Percentiles rank a stretch among this genome's conserved stretches.
These are phyloP conservation scores for Stomorhina lunata DNA, from an alignment of 2,888 invertebrate species.

Conservation along the genomic window DNA sequence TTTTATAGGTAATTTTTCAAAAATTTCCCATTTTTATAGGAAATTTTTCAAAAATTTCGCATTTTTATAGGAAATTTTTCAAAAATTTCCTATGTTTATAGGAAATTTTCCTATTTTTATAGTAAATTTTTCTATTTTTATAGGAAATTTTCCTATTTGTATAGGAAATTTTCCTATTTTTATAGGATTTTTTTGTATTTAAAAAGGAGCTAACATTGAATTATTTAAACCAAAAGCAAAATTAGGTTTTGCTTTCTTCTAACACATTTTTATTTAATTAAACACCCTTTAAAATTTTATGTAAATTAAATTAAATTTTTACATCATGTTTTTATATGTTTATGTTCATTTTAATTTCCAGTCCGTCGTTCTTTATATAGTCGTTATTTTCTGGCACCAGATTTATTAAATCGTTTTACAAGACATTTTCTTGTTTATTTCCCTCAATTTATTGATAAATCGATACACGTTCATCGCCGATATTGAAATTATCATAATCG, in stretches of 20 bases:
- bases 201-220: neutral
- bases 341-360: conserved; percentile 68
- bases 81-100: too few species aligned
- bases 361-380: neutral
- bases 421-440: conserved; percentile 4
- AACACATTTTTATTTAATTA: neutral
- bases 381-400: conserved; percentile 28
- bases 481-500: conserved; percentile 68
- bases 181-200: neutral
- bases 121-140: too few species aligned
- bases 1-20: too few species aligned
- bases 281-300: conserved; percentile 15
- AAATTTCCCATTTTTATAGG: too few species aligned
- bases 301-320: conserved; percentile 74
- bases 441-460: conserved; percentile 67
- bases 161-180: neutral
- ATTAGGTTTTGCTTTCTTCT: too few species aligned
- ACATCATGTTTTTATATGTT: conserved; percentile 54
- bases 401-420: conserved; percentile 54
- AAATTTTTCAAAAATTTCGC: too few species aligned
- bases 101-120: too few species aligned
- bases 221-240: too few species aligned
- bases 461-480: conserved; percentile 74
- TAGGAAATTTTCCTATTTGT: too few species aligned
- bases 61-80: too few species aligned